A percentile compares a stretch with the other conserved stretches of the same genome.
These are phyloP conservation scores for Phyllostomus hastatus DNA, from an alignment of 2,113 vertebrate species.

Conservation along the genomic window DNA sequence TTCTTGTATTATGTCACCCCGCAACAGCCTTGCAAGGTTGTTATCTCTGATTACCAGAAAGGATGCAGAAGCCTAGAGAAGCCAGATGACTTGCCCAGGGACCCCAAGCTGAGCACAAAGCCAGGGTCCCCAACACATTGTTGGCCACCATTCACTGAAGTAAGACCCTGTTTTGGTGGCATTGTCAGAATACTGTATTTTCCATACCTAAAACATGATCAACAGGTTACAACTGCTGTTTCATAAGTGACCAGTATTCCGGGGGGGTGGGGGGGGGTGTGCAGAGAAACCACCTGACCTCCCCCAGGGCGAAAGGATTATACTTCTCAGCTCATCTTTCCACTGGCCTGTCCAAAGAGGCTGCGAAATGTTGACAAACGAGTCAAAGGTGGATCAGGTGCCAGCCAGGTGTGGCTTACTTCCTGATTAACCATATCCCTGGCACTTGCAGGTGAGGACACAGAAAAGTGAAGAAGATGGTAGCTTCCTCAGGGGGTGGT, in stretches of 20 bases:
- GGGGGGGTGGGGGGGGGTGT: neutral
- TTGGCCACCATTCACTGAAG: neutral
- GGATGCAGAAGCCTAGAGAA: neutral
- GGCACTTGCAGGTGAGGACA: slow-evolving; percentile 6
- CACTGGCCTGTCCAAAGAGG: slow-evolving; percentile 64
- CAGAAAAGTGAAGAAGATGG: slow-evolving; percentile 65
- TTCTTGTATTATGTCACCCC: neutral
- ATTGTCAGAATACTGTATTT: neutral
- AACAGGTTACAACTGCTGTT: neutral
- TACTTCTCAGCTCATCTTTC: slow-evolving; percentile 74
- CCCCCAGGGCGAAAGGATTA: slow-evolving; percentile 62
- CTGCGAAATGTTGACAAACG: slow-evolving; percentile 79
- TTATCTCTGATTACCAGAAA: neutral
- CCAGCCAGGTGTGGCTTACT: slow-evolving; percentile 72
- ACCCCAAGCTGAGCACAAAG: neutral
- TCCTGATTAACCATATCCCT: slow-evolving; percentile 62
- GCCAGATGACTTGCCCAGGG: neutral
- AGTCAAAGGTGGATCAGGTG: slow-evolving; percentile 69
- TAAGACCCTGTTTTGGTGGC: neutral
- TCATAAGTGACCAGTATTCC: neutral
- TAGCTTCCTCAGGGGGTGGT: neutral
- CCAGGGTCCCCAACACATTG: neutral
- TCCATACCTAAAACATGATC: neutral
- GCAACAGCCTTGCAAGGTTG: neutral
- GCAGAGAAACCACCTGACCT: neutral